phyloP scores from a whole-genome alignment of 2,888 invertebrate genomes.

The Amphimallon solstitiale region DNA sequence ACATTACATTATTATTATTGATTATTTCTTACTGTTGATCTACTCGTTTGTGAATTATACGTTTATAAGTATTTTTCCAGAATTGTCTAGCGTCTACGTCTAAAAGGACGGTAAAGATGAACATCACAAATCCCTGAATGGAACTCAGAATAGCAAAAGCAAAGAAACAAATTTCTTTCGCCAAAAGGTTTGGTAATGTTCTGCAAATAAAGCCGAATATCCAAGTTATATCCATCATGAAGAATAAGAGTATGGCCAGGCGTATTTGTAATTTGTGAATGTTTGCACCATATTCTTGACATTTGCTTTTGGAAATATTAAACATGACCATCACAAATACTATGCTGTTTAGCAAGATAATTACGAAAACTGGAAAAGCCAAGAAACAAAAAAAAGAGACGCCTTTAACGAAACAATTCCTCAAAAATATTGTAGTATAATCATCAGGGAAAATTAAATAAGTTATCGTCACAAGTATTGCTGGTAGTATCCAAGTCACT shows the following conservation, averaged over 20 bases:
- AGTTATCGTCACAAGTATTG: slow-evolving; percentile 17
- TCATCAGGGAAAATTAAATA: slow-evolving; percentile 17
- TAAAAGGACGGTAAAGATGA: slow-evolving; percentile 10
- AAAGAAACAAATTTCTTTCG: slow-evolving; percentile 5
- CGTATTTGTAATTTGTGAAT: slow-evolving; percentile 5
- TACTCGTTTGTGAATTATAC: too few species aligned
- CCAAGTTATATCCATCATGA: slow-evolving; percentile 35
- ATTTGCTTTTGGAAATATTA: slow-evolving; percentile 10
- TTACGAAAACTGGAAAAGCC: slow-evolving; percentile 10
- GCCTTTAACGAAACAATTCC: slow-evolving; percentile 29
- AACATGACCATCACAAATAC: slow-evolving; percentile 29
- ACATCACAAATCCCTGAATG: slow-evolving; percentile 29
- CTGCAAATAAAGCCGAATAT: slow-evolving; percentile 19
- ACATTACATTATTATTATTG: too few species aligned
- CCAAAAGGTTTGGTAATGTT: slow-evolving; percentile 1
- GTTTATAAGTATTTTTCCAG: slow-evolving; percentile 2
- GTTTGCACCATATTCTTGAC: slow-evolving; percentile 10
- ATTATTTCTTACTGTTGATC: too few species aligned
- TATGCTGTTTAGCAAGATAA: slow-evolving; percentile 19
- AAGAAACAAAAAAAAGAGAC: slow-evolving; percentile 12
- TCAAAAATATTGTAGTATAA: slow-evolving; percentile 21
- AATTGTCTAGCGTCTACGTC: slow-evolving; percentile 7
- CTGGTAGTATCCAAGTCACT: slow-evolving; percentile 17
- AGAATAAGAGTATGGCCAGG: slow-evolving; percentile 15
- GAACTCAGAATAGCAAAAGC: slow-evolving; percentile 17